phyloP scores from a whole-genome alignment of 2,797 vertebrate species.

The Enteromius thamalakanensis region DNA sequence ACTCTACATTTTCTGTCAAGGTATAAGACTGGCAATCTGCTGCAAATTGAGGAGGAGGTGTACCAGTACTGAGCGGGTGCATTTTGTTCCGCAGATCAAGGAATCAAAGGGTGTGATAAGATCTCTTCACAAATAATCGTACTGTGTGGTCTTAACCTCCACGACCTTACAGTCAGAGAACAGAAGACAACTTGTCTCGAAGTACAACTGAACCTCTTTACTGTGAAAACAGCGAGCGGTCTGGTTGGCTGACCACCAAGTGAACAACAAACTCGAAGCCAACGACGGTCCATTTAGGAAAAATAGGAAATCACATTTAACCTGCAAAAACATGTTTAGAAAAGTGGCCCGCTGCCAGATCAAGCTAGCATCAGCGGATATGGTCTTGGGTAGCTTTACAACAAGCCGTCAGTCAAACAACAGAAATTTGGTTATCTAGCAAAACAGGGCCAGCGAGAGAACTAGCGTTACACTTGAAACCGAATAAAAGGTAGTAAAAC shows the following conservation, averaged over 20 bases:
- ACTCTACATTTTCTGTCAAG: conserved; percentile 6
- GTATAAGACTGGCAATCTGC: not conserved
- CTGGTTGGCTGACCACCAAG: conserved; percentile 45
- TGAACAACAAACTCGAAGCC: conserved; percentile 32
- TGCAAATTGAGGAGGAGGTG: not conserved
- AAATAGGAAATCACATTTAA: conserved; percentile 50
- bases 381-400: conserved; percentile 18
- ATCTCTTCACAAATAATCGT: conserved; percentile 29
- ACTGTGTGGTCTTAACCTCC: conserved; percentile 46
- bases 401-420: conserved; percentile 38
- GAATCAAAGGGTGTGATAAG: conserved; percentile 24
- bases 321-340: conserved; percentile 36
- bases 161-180: conserved; percentile 29
- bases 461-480: conserved; percentile 25
- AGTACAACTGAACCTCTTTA: conserved; percentile 33
- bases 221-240: conserved; percentile 40
- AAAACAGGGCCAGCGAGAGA: conserved; percentile 15
- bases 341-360: conserved; percentile 34
- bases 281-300: conserved; percentile 42
- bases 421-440: conserved; percentile 27
- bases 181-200: conserved; percentile 31
- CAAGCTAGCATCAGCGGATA: conserved; percentile 24
- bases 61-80: not conserved
- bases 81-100: conserved; percentile 21
- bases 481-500: conserved; percentile 31